Evolutionary conservation across 2,797 vertebrate genomes (phyloP), one percentile per base, ranked within the genome.

Genomic region (Ptychobarbus kaznakovi): DNA sequence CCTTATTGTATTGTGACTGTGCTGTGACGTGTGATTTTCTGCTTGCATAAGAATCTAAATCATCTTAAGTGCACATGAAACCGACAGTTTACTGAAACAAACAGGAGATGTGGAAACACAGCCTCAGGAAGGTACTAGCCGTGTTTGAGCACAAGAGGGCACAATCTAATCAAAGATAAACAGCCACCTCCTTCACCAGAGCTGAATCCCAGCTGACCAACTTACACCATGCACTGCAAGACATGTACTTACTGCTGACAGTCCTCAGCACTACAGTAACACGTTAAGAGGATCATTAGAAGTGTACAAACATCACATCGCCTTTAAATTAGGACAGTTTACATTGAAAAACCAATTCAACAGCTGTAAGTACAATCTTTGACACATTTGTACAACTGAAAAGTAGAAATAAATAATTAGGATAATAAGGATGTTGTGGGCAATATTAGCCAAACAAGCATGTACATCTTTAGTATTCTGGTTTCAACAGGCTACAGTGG

Each of bases 121-220:
- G 49, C 18, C 74, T 13, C 7, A 28, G 76, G 15, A 35, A 68
- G 9, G 3, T 58, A 7, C 1, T 61, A 11, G 20, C 28, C 22
- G 25, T 61, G 11, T 22, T 3, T 22, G 66, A n/a, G 25, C 83
- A 80, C 53, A n/a, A 20, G 83, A 63, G 51, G 66, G 76, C 53
- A 25, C 53, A 49, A 72, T 58, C 13, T 15, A 42, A 72, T 72
- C 40, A 85, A 35, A 72, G 61, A 85, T 79, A 70, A 25, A 35
- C 8, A 44, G 40, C 4, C 7, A 38, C 1, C 15, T 42, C 18
- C 46, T 9, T 15, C 10, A 32, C 4, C 6, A 32, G 56, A 25
- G 25, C 53, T 8, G 1, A 22, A 11, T 16, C 15, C 1, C 15
- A 58, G 7, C 9, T 4, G 9, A 25, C 8, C 65, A 10, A 35